Conservation (phyloP, 2,113 vertebrate species). For the Balaeniceps rex region DNA sequence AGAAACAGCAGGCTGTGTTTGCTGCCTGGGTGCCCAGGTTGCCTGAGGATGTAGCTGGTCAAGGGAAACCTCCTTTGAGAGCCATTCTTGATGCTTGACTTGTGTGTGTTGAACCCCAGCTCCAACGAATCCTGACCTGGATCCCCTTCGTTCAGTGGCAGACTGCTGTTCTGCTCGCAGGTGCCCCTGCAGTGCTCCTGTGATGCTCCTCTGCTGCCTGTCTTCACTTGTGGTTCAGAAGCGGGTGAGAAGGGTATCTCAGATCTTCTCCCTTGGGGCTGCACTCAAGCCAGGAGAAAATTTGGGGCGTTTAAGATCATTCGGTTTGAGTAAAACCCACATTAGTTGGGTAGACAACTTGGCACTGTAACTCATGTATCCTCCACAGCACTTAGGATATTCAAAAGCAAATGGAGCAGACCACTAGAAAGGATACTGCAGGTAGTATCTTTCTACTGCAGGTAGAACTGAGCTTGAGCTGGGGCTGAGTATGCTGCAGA, state of each 20-base stretch:
- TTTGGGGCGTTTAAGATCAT: rapidly evolving
- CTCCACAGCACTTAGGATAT: neutral
- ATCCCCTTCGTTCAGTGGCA: neutral
- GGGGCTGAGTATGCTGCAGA: neutral
- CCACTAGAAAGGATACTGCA: neutral
- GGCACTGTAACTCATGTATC: neutral
- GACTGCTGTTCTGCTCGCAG: neutral
- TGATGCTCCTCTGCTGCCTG: neutral
- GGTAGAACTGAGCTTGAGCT: neutral
- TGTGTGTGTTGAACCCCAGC: neutral
- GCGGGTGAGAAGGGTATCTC: neutral
- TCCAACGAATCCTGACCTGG: neutral
- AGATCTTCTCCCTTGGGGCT: neutral
- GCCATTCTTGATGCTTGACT: neutral
- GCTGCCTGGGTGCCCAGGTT: neutral
- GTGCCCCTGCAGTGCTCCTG: neutral
- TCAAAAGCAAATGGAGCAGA: neutral
- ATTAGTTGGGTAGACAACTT: rapidly evolving
- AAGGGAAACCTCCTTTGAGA: neutral
- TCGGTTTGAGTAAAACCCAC: neutral
- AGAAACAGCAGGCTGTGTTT: neutral
- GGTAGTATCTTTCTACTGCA: neutral
- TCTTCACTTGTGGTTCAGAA: neutral
- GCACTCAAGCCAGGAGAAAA: neutral
- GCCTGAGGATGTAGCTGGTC: neutral